Base-by-base conservation (phyloP, 2,113 vertebrate genomes). In the Gavialis gangeticus region DNA sequence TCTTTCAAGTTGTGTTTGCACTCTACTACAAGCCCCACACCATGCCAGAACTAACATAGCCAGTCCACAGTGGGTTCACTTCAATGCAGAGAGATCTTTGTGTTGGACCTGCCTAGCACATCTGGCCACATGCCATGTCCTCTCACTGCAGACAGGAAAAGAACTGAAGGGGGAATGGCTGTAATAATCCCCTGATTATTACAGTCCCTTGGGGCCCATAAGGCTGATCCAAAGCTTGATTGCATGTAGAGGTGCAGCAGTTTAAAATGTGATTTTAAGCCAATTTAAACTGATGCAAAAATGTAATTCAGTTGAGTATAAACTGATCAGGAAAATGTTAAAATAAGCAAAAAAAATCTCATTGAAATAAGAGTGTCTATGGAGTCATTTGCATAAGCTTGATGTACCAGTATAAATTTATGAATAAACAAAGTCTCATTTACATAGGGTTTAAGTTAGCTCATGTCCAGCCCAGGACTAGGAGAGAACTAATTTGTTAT, bases 321-420 rank as follows among this genome's bases (percentile, higher is more conserved):
- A 77, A 25, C 78, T 64, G 28, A 8, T 24, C 27, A 56, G 77
- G 58, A 85, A 21, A 3, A 34, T 69, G 34, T n/a, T 71, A 55
- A 66, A 18, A 10, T 71, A 71, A 73, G 60, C 0, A 4, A 60
- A 63, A 59, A 75, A 78, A 62, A 58, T 84, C 6, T 24, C 90
- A 84, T 46, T 58, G 88, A 84, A 91, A 64, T 66, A 62, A 75
- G 34, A 78, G 30, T 21, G 27, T 89, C 78, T 73, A 12, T 66
- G 2, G 10, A 34, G 91, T 73, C 0, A 0, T 12, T 55, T 75
- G 56, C 27, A 1, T n/a, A 73, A 69, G 58, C 81, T 67, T 55
- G 85, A 79, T 16, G 54, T 18, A 10, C 30, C 0, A 10, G 63
- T 84, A 54, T 6, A 85, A 80, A 58, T 57, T n/a, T 81, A 0